phyloP scores from a whole-genome alignment of 2,113 vertebrate genomes.

The Nerophis lumbriciformis region DNA sequence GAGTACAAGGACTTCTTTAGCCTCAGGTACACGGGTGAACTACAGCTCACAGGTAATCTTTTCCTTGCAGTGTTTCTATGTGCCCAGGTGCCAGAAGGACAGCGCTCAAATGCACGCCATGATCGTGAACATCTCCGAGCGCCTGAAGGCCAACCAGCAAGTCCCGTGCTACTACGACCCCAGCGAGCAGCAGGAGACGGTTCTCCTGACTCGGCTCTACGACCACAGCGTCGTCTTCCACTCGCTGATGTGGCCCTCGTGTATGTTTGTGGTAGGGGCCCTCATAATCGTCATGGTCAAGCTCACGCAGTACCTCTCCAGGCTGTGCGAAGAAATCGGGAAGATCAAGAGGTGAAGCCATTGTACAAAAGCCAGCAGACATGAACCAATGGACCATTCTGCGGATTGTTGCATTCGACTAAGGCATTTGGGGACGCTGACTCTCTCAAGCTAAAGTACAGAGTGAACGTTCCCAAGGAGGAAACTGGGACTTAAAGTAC shows the following conservation, averaged over 20 bases:
- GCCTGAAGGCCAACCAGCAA: constrained; percentile 80
- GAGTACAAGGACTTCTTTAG: constrained; percentile 36
- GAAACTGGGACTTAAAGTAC: constrained; percentile 2
- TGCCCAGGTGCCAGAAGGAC: constrained; percentile 88
- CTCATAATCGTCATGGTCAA: constrained; percentile 90
- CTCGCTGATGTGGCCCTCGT: constrained; percentile 89
- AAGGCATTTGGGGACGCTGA: constrained; percentile 32
- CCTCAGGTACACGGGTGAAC: constrained; percentile 5
- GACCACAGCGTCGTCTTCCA: constrained; percentile 80
- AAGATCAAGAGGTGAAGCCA: constrained; percentile 82
- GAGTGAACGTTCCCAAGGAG: constrained; percentile 29
- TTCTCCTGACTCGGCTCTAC: constrained; percentile 85
- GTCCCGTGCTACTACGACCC: constrained; percentile 88
- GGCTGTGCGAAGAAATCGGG: constrained; percentile 84
- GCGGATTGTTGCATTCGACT: constrained; percentile 18
- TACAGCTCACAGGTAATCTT: constrained; percentile 18
- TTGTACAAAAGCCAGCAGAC: constrained; percentile 1
- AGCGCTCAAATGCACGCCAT: constrained; percentile 75
- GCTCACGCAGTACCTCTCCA: constrained; percentile 90
- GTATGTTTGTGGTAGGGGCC: constrained; percentile 80
- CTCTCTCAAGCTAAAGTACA: constrained; percentile 17
- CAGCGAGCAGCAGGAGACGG: constrained; percentile 77
- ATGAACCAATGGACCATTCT: constrained; percentile 16
- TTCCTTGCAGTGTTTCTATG: constrained; percentile 82
- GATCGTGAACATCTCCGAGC: constrained; percentile 83